These are phyloP conservation scores for Drosophila azteca DNA, from an alignment of 1,140 invertebrate species.

Conservation along the genomic window DNA sequence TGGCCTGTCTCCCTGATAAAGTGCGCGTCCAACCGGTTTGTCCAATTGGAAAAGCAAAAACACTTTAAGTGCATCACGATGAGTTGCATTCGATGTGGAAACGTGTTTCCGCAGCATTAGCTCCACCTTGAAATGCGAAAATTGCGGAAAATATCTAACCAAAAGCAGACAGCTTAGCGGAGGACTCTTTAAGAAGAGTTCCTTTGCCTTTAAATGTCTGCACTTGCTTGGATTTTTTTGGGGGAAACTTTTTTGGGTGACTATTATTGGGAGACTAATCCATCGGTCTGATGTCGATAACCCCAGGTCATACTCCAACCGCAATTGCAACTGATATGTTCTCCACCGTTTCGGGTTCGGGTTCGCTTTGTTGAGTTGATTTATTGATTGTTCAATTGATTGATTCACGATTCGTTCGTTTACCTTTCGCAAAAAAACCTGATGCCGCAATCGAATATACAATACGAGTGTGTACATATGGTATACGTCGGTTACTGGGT, in stretches of 20 bases:
- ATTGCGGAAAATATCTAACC: neutral
- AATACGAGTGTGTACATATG: neutral
- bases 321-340: slow-evolving; percentile 9
- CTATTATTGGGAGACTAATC: no score
- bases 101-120: neutral
- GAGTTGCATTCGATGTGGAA: slow-evolving; percentile 13
- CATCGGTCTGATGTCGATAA: slow-evolving; percentile 20
- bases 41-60: neutral
- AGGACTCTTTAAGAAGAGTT: no score
- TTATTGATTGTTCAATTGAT: slow-evolving; percentile 33
- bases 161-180: neutral
- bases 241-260: neutral
- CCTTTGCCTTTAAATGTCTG: no score
- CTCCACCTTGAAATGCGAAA: slow-evolving; percentile 1
- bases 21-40: slow-evolving; percentile 26
- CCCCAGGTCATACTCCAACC: slow-evolving; percentile 20
- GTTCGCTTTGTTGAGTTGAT: slow-evolving; percentile 13
- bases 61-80: slow-evolving; percentile 25
- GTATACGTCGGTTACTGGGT: slow-evolving; percentile 27
- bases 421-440: slow-evolving; percentile 60
- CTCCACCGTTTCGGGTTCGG: slow-evolving; percentile 3
- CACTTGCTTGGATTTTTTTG: no score
- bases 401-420: slow-evolving; percentile 59
- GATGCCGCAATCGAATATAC: slow-evolving; percentile 32
- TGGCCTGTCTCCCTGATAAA: neutral